Percentiles rank a stretch among this genome's conserved stretches.
These are phyloP conservation scores for Mastigias papua DNA, from an alignment of 30 jellyfish, hydroid and myxozoan genomes.

Conservation along the genomic window DNA sequence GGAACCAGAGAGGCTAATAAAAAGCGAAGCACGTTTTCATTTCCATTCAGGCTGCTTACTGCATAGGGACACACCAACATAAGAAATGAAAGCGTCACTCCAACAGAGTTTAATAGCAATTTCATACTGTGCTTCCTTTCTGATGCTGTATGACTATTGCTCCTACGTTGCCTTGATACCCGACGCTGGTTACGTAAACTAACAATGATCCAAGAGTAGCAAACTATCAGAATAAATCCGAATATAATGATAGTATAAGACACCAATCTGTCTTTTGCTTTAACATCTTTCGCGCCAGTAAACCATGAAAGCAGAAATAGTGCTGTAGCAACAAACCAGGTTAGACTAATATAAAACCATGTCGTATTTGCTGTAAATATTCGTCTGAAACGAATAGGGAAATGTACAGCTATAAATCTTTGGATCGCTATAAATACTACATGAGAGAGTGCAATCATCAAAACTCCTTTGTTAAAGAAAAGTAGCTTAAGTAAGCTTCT, in stretches of 20 bases:
- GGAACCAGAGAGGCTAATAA: not conserved
- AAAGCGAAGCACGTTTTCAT: not conserved
- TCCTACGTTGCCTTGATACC: not conserved
- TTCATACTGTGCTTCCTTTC: not conserved
- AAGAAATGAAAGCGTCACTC: conserved; percentile 3
- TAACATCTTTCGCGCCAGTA: not conserved
- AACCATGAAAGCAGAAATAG: not conserved
- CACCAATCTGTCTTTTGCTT: not conserved
- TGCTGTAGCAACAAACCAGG: not conserved
- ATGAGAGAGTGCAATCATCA: not conserved
- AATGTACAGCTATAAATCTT: conserved; percentile 19
- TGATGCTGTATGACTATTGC: not conserved
- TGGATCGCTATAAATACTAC: conserved; percentile 14
- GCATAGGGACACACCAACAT: not conserved
- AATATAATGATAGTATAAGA: not conserved
- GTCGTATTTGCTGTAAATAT: not conserved
- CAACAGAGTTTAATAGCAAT: conserved; percentile 5
- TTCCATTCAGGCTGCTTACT: no score
- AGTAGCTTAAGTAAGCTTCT: not conserved
- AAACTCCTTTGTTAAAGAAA: not conserved
- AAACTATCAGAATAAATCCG: not conserved
- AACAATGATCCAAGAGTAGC: not conserved
- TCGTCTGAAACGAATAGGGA: conserved; percentile 11
- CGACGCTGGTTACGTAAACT: not conserved
- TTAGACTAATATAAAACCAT: not conserved